These are phyloP conservation scores for Liparis tanakae DNA, from an alignment of 2,797 vertebrate species.

Conservation along the genomic window DNA sequence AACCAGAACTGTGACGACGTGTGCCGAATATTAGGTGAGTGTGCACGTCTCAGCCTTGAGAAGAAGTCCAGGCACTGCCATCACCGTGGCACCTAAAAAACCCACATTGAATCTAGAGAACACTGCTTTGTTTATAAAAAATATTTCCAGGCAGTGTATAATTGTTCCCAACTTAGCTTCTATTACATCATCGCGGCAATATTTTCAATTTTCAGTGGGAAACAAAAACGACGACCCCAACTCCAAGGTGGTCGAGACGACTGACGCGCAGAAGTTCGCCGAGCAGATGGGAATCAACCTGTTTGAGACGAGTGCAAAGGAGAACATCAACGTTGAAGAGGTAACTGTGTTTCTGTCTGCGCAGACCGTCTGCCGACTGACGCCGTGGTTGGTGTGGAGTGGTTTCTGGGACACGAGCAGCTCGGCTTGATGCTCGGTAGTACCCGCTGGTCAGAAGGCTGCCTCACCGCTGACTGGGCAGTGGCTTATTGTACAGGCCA, in stretches of 20 bases:
- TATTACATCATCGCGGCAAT: not conserved
- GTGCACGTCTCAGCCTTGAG: not conserved
- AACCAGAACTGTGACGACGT: conserved; percentile 99
- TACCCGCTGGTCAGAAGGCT: not conserved
- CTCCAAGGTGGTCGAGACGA: conserved; percentile 98
- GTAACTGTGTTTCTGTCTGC: conserved; percentile 69
- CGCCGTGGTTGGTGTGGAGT: not conserved
- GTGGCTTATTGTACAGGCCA: not conserved
- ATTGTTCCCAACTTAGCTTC: not conserved
- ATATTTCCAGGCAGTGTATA: not conserved
- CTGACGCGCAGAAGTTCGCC: conserved; percentile 97
- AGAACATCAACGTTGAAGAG: conserved; percentile 99
- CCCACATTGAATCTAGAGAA: not conserved
- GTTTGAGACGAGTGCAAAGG: conserved; percentile 99
- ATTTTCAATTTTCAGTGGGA: conserved; percentile 85
- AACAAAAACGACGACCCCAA: conserved; percentile 99
- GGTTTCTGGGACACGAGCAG: conserved; percentile 5
- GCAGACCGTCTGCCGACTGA: no score
- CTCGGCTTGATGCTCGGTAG: not conserved
- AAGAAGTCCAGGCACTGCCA: not conserved
- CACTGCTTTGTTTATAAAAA: not conserved
- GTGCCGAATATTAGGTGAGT: conserved; percentile 96
- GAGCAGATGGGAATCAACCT: conserved; percentile 99
- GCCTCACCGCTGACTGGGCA: no score
- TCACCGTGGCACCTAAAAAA: conserved; percentile 3